phyloP scores from a whole-genome alignment of 1,140 invertebrate genomes.

The Aphis craccivora region DNA sequence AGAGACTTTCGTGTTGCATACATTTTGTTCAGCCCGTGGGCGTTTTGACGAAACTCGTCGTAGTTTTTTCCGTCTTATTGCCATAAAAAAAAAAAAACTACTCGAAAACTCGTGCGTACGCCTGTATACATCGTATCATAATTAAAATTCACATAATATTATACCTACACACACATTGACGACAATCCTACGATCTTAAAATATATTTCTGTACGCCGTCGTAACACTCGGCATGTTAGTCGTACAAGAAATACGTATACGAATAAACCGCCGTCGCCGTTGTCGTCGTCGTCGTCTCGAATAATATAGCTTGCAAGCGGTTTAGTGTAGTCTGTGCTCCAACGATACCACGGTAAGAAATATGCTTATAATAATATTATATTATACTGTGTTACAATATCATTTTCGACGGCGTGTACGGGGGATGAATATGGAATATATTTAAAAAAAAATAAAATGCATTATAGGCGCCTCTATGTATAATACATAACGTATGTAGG shows the following conservation, averaged over 20 bases:
- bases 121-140: neutral
- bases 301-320: neutral
- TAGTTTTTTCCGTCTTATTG: neutral
- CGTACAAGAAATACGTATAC: neutral
- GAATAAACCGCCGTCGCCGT: neutral
- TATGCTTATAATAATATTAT: neutral
- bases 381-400: neutral
- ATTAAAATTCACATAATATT: neutral
- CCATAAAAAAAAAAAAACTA: constrained; percentile 30
- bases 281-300: neutral
- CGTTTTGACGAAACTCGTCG: neutral
- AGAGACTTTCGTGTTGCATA: neutral
- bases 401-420: neutral
- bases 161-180: neutral
- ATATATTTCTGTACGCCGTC: neutral
- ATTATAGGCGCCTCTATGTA: neutral
- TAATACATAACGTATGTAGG: neutral
- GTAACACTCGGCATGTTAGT: neutral
- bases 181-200: neutral
- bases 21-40: neutral
- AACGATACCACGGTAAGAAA: neutral
- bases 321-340: no score
- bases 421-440: neutral
- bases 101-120: neutral
- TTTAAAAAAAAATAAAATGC: neutral